Evolutionary conservation across 2,113 vertebrate genomes (phyloP).

Genomic region (Grammatotria lemairii): DNA sequence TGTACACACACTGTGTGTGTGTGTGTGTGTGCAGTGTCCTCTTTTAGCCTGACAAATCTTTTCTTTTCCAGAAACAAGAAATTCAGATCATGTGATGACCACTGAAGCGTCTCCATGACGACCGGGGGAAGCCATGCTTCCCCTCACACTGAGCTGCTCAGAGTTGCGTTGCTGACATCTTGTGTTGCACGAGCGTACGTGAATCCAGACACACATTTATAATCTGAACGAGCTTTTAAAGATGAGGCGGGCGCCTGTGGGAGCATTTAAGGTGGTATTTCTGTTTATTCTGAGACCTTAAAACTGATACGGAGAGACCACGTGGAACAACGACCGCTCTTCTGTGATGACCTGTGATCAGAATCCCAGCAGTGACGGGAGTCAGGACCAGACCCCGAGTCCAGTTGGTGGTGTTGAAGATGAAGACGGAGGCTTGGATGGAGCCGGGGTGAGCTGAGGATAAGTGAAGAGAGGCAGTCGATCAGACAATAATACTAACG

Average conservation of each 20-base stretch:
- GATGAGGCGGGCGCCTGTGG: not conserved
- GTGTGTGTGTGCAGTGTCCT: not conserved
- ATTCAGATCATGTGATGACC: not conserved
- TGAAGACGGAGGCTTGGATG: not conserved
- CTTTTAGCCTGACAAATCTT: not conserved
- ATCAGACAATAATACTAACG: not conserved
- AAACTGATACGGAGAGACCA: not conserved
- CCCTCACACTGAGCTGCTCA: not conserved
- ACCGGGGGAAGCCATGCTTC: not conserved
- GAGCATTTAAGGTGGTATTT: not conserved
- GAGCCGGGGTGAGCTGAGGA: not conserved
- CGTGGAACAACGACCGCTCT: accelerated
- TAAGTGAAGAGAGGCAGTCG: not conserved
- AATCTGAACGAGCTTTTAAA: not conserved
- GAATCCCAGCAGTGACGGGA: not conserved
- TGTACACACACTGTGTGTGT: not conserved
- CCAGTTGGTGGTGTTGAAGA: not conserved
- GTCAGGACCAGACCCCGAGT: not conserved
- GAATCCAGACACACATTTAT: not conserved
- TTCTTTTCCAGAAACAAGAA: not conserved
- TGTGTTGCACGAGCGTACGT: not conserved
- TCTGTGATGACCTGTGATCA: not conserved
- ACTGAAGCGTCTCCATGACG: not conserved
- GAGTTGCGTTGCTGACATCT: not conserved
- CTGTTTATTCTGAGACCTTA: not conserved